Evolutionary conservation across 1,140 invertebrate species (phyloP), one percentile per base, ranked within the genome.

Genomic region (Andrena cerasifolii): DNA sequence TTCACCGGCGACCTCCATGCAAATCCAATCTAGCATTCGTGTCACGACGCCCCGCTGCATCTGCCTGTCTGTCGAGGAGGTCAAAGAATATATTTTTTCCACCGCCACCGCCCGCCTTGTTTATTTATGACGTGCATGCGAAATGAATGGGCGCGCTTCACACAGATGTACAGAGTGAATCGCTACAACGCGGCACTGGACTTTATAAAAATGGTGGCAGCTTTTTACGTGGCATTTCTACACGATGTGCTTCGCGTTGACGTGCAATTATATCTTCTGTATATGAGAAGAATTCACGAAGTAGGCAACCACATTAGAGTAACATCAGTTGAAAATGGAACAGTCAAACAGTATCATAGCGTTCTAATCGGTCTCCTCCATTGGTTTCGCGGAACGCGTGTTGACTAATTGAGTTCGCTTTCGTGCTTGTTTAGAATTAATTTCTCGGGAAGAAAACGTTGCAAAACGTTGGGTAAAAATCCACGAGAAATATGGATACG

Each of bases 61-160:
- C 65, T 40, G 49, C 16, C 24, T 16, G 31, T 4, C 8, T 49
- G 49, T 28, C 26, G 40, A 59, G 18, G 53, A 59, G 40, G 24
- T 21, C 14, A 10, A 59, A 58, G 40, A 71, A 45, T 71, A 47
- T 53, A 59, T 31, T 58, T 33, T 28, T 21, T 18, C 12, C 10
- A 18, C 7, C 16, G 6, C 10, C 24, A 2, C 18, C 24, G 18
- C 56, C 14, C 40, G 28, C 47, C 68, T 59, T 71, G n/a, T 59
- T 59, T 71, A 59, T 71, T 59, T 71, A 71, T 59, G 68, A 59
- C 68, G 28, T 54, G 68, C 43, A 71, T 71, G 68, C 40, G 26
- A 71, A 71, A 71, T 71, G 54, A 59, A 59, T 59, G 54, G 68
- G 59, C n/a, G 26, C 54, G 26, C 36, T 71, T 59, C 26, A 59